These are phyloP conservation scores for Pluvianellus socialis DNA, from an alignment of 2,113 vertebrate genomes.

Conservation along the genomic window DNA sequence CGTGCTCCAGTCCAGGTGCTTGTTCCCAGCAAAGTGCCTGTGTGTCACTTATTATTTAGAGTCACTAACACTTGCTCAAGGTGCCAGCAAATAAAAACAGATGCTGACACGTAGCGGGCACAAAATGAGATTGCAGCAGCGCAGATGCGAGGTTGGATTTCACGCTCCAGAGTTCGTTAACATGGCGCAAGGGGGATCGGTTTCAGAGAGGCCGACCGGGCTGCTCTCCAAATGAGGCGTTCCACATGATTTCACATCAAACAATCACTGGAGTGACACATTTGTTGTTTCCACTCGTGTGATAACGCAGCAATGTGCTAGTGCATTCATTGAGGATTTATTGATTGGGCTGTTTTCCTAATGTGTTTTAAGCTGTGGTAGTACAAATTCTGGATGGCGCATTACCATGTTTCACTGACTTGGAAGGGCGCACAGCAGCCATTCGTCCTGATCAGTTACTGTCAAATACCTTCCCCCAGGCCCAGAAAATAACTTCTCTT, in stretches of 20 bases:
- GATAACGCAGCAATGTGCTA: constrained; percentile 12
- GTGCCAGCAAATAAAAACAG: constrained; percentile 70
- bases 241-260: constrained; percentile 78
- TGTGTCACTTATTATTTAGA: constrained; percentile 50
- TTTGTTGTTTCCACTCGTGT: constrained; percentile 43
- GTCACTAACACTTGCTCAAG: constrained; percentile 3
- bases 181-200: background rate
- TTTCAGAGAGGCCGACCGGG: constrained; percentile 45
- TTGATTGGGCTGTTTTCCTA: constrained; percentile 6
- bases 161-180: constrained; percentile 51
- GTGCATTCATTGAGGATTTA: constrained; percentile 7
- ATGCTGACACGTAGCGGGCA: constrained; percentile 41
- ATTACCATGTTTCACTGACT: background rate
- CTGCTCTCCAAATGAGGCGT: constrained; percentile 47
- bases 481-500: constrained; percentile 16
- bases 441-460: constrained; percentile 38
- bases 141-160: constrained; percentile 76
- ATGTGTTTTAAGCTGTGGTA: background rate
- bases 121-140: background rate
- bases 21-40: constrained; percentile 2
- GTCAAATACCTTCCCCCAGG: background rate
- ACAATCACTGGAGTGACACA: constrained; percentile 5
- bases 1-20: constrained; percentile 53
- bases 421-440: background rate
- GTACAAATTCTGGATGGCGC: background rate